Evolutionary conservation across 2,113 vertebrate species (phyloP).

Genomic region (Meles meles): DNA sequence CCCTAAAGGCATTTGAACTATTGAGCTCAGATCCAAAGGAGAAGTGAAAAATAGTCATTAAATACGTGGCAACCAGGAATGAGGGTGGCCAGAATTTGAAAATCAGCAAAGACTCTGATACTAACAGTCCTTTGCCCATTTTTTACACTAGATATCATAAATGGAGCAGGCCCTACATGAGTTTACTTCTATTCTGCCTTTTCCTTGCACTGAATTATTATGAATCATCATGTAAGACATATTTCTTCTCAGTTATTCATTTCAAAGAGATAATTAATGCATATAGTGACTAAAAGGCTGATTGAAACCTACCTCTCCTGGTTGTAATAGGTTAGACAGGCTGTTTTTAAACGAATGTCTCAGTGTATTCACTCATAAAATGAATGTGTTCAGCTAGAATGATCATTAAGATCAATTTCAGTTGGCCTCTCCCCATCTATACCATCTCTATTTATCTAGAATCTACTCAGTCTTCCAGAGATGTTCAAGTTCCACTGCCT

Average conservation of each 20-base stretch:
- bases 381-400: slow-evolving; percentile 4
- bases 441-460: slow-evolving; percentile 17
- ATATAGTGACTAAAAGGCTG: not conserved
- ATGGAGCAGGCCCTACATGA: not conserved
- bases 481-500: not conserved
- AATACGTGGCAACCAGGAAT: not conserved
- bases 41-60: slow-evolving; percentile 13
- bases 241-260: slow-evolving; percentile 38
- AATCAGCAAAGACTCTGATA: not conserved
- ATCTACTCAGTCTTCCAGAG: not conserved
- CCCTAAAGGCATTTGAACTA: not conserved
- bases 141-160: not conserved
- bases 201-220: not conserved
- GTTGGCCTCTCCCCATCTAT: not conserved
- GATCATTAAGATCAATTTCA: slow-evolving; percentile 14
- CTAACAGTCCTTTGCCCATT: not conserved
- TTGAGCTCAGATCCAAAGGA: not conserved
- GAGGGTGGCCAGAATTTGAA: not conserved
- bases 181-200: not conserved
- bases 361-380: slow-evolving; percentile 25
- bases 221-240: not conserved
- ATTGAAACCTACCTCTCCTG: slow-evolving; percentile 4
- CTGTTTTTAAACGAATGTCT: slow-evolving; percentile 49
- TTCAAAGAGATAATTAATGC: not conserved
- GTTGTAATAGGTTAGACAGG: not conserved